Conservation (phyloP, 2,797 vertebrate genomes). For the Coregonus ussuriensis region DNA sequence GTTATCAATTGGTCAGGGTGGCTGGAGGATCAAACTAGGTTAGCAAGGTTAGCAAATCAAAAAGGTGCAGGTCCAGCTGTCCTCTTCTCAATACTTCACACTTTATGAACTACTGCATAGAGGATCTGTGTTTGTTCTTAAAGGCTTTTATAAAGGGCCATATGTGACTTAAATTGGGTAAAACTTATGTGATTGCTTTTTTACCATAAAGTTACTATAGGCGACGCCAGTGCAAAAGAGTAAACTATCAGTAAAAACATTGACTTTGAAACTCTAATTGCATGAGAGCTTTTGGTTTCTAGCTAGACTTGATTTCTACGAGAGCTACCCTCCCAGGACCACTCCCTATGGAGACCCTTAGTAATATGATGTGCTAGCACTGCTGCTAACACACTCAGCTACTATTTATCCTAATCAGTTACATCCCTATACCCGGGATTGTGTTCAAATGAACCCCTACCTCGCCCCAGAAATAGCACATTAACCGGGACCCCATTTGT, state of each 20-base stretch:
- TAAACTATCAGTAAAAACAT: slow-evolving; percentile 80
- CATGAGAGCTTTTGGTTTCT: slow-evolving; percentile 70
- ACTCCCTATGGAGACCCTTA: slow-evolving; percentile 79
- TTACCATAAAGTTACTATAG: slow-evolving; percentile 25
- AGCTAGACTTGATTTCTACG: slow-evolving; percentile 57
- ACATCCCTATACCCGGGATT: slow-evolving; percentile 99
- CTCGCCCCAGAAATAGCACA: slow-evolving; percentile 97
- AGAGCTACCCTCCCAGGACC: slow-evolving; percentile 62
- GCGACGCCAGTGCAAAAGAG: slow-evolving; percentile 60
- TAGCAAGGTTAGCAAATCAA: slow-evolving; percentile 84
- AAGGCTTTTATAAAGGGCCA: slow-evolving; percentile 45
- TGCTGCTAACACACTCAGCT: slow-evolving; percentile 93
- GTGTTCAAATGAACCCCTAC: slow-evolving; percentile 99
- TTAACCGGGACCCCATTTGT: slow-evolving; percentile 98
- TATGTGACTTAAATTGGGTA: slow-evolving; percentile 58
- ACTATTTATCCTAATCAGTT: slow-evolving; percentile 99
- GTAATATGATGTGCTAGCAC: slow-evolving; percentile 84
- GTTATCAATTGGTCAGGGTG: slow-evolving; percentile 83
- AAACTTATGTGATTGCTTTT: slow-evolving; percentile 17
- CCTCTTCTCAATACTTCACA: slow-evolving; percentile 73
- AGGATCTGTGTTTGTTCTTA: slow-evolving; percentile 61
- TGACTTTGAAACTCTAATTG: slow-evolving; percentile 79
- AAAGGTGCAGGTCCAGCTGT: slow-evolving; percentile 75
- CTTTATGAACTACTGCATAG: slow-evolving; percentile 68
- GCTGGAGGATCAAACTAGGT: slow-evolving; percentile 74